Base-by-base conservation (phyloP, 2,888 invertebrate genomes). In the Nemapogon koenigi region DNA sequence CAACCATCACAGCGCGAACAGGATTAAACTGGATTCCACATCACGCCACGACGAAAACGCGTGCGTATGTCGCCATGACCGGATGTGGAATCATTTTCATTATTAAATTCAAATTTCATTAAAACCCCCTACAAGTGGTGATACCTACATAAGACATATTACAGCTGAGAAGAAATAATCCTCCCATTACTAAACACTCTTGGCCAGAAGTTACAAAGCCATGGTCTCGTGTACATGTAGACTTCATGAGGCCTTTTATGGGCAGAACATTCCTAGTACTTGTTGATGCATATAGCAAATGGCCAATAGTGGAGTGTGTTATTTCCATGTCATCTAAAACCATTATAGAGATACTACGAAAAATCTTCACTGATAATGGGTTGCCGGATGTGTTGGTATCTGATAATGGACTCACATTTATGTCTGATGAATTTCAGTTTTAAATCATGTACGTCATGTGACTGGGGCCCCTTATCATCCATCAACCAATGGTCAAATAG, bases 171-270 rank as follows among this genome's bases (percentile, higher is more conserved):
- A 18, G 43, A 16, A 38, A 43, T 11, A 43, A 37, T 33, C 46
- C 46, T 6, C 14, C 43, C 11, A 38, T 37, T 35, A 35, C 26
- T 3, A 18, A 3, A 2, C 41, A 43, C 14, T 18, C 35, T n/a
- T 46, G 46, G 46, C 37, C 41, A 7, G 30, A 25, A 15, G 37
- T 43, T 4, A 35, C 37, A 2, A 42, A 29, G 29, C 37, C 45
- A 7, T 47, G 47, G 44, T 41, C 38, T 4, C 32, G 45, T 18
- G 16, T 47, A 16, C 43, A 49, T 29, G 15, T 49, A 1, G 45
- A 49, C 37, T 48, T 42, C 32, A 45, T 40, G 6, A 45, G 44
- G 2, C 43, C 46, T 19, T 47, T 41, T 27, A 27, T 38, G 8
- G 41, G 42, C 3, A 46, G 41, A 39, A 27, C n/a, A 2, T 46